A percentile compares a stretch with the other conserved stretches of the same genome.
Conservation (phyloP, 2,113 vertebrate species). For the Lophius piscatorius region DNA sequence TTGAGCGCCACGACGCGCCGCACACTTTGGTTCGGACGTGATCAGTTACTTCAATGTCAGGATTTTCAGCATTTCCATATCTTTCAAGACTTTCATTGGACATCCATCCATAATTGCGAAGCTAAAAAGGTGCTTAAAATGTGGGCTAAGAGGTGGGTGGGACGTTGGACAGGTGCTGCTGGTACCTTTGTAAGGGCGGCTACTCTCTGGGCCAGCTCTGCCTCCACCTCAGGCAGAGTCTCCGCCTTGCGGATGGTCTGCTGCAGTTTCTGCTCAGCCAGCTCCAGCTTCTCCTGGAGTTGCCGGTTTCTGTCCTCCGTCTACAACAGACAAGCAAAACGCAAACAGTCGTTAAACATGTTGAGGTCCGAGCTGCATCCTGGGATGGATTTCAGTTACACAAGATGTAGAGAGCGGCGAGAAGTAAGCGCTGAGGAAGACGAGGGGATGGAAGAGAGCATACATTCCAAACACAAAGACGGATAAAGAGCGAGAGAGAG, state of each 20-base stretch:
- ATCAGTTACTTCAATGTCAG: background rate
- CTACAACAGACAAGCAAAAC: conserved; percentile 68
- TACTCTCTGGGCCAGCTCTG: conserved; percentile 94
- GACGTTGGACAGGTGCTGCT: background rate
- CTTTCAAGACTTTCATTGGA: background rate
- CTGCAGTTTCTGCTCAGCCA: conserved; percentile 96
- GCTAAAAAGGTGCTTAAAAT: background rate
- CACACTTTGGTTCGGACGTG: too few species aligned
- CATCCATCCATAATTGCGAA: background rate
- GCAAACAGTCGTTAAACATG: background rate
- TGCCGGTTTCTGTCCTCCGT: conserved; percentile 93
- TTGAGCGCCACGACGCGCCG: too few species aligned
- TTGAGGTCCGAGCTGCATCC: background rate
- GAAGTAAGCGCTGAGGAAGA: conserved; percentile 14
- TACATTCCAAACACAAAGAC: conserved; percentile 44
- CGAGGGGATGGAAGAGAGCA: conserved; percentile 45
- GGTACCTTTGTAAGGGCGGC: conserved; percentile 94
- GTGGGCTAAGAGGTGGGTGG: too few species aligned
- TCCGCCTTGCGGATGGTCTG: conserved; percentile 96
- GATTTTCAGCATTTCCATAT: too few species aligned
- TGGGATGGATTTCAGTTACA: background rate
- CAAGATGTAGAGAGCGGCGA: background rate
- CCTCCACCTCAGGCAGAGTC: conserved; percentile 95
- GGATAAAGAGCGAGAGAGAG: conserved; percentile 27
- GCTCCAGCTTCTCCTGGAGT: conserved; percentile 92